phyloP scores from a whole-genome alignment of 2,797 vertebrate species.

The Periophthalmus magnuspinnatus region DNA sequence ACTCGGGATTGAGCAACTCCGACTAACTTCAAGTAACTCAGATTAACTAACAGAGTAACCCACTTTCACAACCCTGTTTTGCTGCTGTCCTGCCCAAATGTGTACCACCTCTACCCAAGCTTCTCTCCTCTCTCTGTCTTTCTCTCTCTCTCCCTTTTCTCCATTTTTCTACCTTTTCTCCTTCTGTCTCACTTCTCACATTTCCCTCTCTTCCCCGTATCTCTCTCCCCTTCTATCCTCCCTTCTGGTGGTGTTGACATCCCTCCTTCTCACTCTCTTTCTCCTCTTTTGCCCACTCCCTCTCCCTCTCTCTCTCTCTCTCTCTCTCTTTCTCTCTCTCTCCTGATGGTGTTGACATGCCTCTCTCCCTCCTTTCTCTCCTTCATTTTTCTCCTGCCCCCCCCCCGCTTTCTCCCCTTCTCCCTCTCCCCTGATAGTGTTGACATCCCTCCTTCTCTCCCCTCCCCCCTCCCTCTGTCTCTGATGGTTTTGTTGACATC shows the following conservation, averaged over 20 bases:
- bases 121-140: not conserved
- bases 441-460: too few species aligned
- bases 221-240: not conserved
- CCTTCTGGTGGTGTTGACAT: not conserved
- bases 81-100: constrained; percentile 18
- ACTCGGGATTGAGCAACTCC: constrained; percentile 48
- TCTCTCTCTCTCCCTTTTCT: not conserved
- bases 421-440: too few species aligned
- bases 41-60: constrained; percentile 36
- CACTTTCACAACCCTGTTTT: constrained; percentile 60
- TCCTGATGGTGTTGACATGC: too few species aligned
- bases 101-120: not conserved
- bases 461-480: too few species aligned
- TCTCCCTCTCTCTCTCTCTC: too few species aligned
- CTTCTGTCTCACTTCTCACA: constrained; percentile 10
- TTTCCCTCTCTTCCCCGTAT: not conserved
- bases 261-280: not conserved
- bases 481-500: too few species aligned
- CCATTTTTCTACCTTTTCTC: not conserved
- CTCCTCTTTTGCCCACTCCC: too few species aligned
- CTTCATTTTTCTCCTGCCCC: too few species aligned
- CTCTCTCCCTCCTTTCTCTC: too few species aligned
- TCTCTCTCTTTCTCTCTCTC: too few species aligned
- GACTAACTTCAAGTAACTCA: constrained; percentile 22
- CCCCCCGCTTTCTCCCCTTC: too few species aligned